These are phyloP conservation scores for Peromyscus eremicus DNA, from an alignment of 2,797 vertebrate species.

Conservation along the genomic window DNA sequence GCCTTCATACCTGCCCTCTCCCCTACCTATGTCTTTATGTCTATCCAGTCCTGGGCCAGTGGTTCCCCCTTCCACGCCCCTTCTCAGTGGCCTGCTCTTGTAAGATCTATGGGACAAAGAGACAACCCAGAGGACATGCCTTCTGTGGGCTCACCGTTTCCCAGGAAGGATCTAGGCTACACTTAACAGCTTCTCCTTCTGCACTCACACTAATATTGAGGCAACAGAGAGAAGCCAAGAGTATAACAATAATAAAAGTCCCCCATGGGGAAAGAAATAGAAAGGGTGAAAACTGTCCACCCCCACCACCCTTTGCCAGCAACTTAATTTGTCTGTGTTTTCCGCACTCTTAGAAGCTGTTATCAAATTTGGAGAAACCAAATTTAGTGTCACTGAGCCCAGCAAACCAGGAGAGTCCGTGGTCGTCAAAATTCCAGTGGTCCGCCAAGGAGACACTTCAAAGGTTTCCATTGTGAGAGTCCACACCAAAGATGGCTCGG, in stretches of 20 bases:
- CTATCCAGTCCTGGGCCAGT: no score
- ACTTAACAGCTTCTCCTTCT: background rate
- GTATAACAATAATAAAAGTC: background rate
- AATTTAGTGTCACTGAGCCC: slow-evolving; percentile 95
- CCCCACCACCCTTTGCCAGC: background rate
- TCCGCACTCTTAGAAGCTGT: slow-evolving; percentile 90
- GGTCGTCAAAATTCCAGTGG: slow-evolving; percentile 92
- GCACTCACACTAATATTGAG: background rate
- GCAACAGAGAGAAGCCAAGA: background rate
- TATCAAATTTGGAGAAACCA: slow-evolving; percentile 95
- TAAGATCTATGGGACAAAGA: background rate
- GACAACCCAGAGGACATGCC: background rate
- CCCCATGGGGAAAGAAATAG: background rate
- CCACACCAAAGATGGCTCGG: slow-evolving; percentile 98
- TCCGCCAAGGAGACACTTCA: slow-evolving; percentile 94
- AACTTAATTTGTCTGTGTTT: slow-evolving; percentile 55
- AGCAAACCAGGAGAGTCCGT: slow-evolving; percentile 90
- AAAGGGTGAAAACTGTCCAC: background rate
- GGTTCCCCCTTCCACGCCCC: background rate
- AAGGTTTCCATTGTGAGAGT: slow-evolving; percentile 95
- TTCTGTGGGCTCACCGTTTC: no score
- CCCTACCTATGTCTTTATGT: no score
- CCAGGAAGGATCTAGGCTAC: background rate
- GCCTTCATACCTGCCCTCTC: background rate
- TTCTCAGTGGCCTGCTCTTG: background rate